Evolutionary conservation across 1,140 invertebrate species (phyloP), one percentile per base, ranked within the genome.

Genomic region (Helicoverpa zea): DNA sequence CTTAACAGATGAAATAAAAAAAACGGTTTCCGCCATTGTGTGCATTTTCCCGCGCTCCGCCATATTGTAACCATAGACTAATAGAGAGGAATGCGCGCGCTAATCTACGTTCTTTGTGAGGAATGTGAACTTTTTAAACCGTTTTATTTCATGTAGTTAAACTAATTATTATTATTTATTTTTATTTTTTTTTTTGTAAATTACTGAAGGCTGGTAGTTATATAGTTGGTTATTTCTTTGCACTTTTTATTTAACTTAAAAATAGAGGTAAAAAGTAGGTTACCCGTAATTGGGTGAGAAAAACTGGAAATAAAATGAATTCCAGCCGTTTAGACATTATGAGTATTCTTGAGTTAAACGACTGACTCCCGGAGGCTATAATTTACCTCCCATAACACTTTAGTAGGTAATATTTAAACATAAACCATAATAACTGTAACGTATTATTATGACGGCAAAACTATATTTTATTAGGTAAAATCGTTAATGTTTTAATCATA

Each of bases 1-100:
- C 77, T 83, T 82, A 77, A 87, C 75, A 81, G 73, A 82, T 66
- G 54, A 84, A n/a, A n/a, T n/a, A n/a, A n/a, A n/a, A 83, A 84
- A 84, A 80, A n/a, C 58, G 14, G 54, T 84, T 87, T 87, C 84
- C 86, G 86, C 84, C 78, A 86, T 85, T 87, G 84, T 87, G 35
- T 81, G 59, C 29, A 59, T 63, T 81, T 84, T 84, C 83, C 82
- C 85, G 83, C 83, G 83, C 74, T 76, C 58, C 70, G 70, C 81
- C 84, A 85, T 85, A 51, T 85, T 83, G 77, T 72, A 74, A 58
- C 81, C 68, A 80, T 81, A 81, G 68, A 81, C 51, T 54, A 56
- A 73, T 70, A 70, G 66, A 73, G 70, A 77, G 76, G 80, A 81
- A 81, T 83, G 70, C 76, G 52, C 66, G 13, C 59, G 63, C 3